phyloP scores from a whole-genome alignment of 2,888 invertebrate species.

The Noctuana brunneofusca region DNA sequence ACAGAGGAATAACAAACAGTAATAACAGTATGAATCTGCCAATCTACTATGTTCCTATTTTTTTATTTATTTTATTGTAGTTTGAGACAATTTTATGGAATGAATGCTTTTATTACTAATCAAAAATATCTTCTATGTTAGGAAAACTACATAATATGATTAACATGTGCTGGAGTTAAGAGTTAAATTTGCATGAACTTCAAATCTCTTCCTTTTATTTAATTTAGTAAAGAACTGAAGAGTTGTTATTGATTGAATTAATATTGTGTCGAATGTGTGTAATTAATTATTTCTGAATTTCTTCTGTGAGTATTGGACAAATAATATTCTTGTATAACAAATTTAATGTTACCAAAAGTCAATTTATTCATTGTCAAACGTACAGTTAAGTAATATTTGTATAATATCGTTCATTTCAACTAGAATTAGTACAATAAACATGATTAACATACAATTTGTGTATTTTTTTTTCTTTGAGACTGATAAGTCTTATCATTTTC shows the following conservation, averaged over 20 bases:
- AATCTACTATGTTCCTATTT: conserved; percentile 27
- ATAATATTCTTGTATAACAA: conserved; percentile 6
- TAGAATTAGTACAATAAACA: conserved; percentile 76
- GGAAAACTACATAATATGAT: background rate
- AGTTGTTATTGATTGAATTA: too few species aligned
- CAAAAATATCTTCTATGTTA: background rate
- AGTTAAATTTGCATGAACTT: background rate
- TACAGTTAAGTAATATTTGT: conserved; percentile 56
- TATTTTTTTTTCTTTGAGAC: conserved; percentile 33
- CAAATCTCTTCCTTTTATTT: background rate
- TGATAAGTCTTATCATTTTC: too few species aligned
- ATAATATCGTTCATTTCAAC: conserved; percentile 68
- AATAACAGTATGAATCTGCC: background rate
- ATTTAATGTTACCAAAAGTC: conserved; percentile 70
- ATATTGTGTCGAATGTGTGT: too few species aligned
- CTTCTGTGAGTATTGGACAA: conserved; percentile 27
- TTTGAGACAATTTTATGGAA: conserved; percentile 17
- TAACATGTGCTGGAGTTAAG: too few species aligned
- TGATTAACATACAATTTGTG: conserved; percentile 63
- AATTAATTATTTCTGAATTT: background rate
- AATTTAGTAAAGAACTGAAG: too few species aligned
- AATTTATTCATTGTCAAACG: conserved; percentile 58
- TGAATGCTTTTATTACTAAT: background rate
- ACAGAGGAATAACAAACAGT: conserved; percentile 22
- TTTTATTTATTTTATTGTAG: conserved; percentile 25